Conservation (phyloP, 1,140 invertebrate genomes). For the roundworm (Caenorhabditis elegans) region DNA sequence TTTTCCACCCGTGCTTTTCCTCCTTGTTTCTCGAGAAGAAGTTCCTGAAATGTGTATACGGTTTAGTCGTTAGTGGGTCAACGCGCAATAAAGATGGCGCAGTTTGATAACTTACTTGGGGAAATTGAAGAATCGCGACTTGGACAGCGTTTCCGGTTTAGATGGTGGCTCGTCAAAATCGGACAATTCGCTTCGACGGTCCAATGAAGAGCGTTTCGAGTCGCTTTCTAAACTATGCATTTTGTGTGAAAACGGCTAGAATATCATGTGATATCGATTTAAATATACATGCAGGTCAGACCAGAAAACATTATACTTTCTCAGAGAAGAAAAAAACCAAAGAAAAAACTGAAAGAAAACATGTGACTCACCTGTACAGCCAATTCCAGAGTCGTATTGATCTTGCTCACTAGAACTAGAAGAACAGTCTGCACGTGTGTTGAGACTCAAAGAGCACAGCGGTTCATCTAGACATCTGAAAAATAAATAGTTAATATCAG, state of each 20-base stretch:
- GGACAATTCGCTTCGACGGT: conserved; percentile 18
- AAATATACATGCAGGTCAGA: too few species aligned
- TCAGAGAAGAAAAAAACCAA: too few species aligned
- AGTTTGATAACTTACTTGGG: conserved; percentile 33
- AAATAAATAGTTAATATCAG: neutral
- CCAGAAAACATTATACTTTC: too few species aligned
- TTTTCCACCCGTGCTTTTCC: conserved; percentile 40
- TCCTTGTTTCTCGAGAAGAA: conserved; percentile 42
- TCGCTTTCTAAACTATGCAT: neutral
- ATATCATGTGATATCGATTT: too few species aligned
- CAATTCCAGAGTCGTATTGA: conserved; percentile 19
- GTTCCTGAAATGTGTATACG: conserved; percentile 31
- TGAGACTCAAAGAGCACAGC: neutral
- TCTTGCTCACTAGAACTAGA: conserved; percentile 17
- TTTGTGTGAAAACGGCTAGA: neutral
- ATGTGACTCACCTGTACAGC: conserved; percentile 7
- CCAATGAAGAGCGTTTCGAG: conserved; percentile 35
- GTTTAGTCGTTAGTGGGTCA: neutral
- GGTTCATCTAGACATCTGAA: conserved; percentile 21
- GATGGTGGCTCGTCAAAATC: conserved; percentile 37
- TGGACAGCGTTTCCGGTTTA: conserved; percentile 10
- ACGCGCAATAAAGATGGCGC: neutral
- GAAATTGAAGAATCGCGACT: conserved; percentile 41
- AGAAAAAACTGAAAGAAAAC: neutral
- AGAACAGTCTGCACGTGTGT: neutral